Evolutionary conservation across 1,140 invertebrate species (phyloP), one percentile per base, ranked within the genome.

Genomic region (Cydia amplana): DNA sequence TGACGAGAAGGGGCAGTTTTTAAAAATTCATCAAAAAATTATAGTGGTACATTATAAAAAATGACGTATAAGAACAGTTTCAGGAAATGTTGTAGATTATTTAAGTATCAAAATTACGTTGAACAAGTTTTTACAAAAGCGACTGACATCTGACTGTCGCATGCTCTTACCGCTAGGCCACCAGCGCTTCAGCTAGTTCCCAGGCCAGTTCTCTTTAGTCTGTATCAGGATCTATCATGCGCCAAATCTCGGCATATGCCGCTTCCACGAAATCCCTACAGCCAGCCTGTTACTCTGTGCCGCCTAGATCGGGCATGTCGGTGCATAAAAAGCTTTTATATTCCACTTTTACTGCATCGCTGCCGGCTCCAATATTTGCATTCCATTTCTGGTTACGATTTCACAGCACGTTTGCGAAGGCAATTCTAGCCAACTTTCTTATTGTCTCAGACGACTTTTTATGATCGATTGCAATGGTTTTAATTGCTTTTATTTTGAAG

Each of bases 351-450:
- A 82, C 79, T 82, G 82, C 83, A 83, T 82, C 80, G 82, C 82
- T 81, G 79, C 79, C 79, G 80, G 78, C 86, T 87, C 84, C 84
- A 89, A 89, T 90, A 90, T 89, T 90, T 89, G 87, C 85, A 85
- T 90, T 89, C 83, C 84, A 88, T 87, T 90, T 85, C 87, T 85
- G 82, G 81, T 83, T 85, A 83, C 82, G 85, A 86, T 88, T 87
- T 85, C 83, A 82, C 78, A 64, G 76, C 80, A 67, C 55, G 67
- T 25, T 82, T 80, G 75, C 76, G 78, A 83, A 83, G 83, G 83
- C 83, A 86, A 86, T 88, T 82, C 87, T 84, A 82, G 81, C 74
- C 79, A 84, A 87, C 70, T 79, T 80, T 74, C 77, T 80, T 80
- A 83, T 77, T 79, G 75, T 82, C 77, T 67, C 63, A 16, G 60